Evolutionary conservation across 2,113 vertebrate species (phyloP), one percentile per base, ranked within the genome.

Genomic region (Cynocephalus volans): DNA sequence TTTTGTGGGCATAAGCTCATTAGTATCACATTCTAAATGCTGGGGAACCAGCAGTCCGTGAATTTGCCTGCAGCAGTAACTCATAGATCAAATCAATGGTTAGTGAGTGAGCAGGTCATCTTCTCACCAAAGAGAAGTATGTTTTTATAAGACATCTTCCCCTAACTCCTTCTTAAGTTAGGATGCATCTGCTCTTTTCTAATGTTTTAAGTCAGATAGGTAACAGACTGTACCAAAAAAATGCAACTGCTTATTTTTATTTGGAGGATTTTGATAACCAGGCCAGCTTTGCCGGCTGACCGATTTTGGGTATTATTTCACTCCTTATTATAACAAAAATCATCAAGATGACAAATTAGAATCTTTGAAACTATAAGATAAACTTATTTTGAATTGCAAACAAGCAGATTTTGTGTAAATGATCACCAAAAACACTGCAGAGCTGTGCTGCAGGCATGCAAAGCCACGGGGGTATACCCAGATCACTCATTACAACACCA

Each of bases 311-410:
- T 15, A 8, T 33, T 77, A 70, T 70, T 86, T 96, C 83, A 82
- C 82, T 84, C 10, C 28, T 69, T 77, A 21, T 4, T 54, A 6
- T 76, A 76, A 90, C 52, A 93, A 83, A 56, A 93, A 60, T 56
- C 19, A 64, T 2, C 8, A 31, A 13, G 0, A 6, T 52, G 60
- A 69, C 33, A 70, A 76, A 70, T 60, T 48, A 80, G 54, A 93
- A 64, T 56, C 60, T 33, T 33, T 17, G 13, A 62, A 85, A 60
- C 64, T 65, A 6, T 48, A 88, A 56, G 1, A 65, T 31, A 70
- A 90, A 88, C 21, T 67, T 56, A 85, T 26, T 83, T 23, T 82
- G 41, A 95, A 86, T 60, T 76, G 64, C n/a, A 83, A 31, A 85
- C 52, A 76, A 48, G 33, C 31, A 77, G 64, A 85, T 67, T 97